A percentile compares a stretch with the other conserved stretches of the same genome.
Evolutionary conservation across 2,113 vertebrate genomes (phyloP).

Genomic region (Leucoraja erinaceus): DNA sequence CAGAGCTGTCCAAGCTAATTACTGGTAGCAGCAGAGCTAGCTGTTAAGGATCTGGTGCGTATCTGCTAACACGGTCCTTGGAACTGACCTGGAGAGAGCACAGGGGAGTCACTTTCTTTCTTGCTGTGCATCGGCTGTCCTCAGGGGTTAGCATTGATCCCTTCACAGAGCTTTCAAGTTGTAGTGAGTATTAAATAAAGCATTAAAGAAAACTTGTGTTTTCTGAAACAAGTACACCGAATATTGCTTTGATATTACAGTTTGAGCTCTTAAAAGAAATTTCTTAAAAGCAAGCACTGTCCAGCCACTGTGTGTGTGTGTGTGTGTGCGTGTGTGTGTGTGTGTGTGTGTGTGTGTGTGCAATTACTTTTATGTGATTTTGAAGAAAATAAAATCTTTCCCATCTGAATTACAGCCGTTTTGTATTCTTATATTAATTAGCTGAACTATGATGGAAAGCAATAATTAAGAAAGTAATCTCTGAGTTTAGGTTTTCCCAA

Average conservation of each 20-base stretch:
- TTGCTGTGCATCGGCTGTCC: constrained; percentile 74
- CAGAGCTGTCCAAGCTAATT: constrained; percentile 99
- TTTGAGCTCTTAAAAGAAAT: constrained; percentile 56
- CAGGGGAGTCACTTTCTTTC: constrained; percentile 77
- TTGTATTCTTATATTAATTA: background rate
- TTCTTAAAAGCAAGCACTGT: background rate
- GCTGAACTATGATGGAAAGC: background rate
- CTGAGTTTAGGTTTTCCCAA: background rate
- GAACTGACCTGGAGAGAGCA: constrained; percentile 84
- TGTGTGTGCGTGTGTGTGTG: background rate
- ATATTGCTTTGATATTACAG: constrained; percentile 71
- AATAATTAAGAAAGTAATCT: background rate
- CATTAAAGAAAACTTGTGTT: constrained; percentile 76
- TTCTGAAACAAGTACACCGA: constrained; percentile 64
- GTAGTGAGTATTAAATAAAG: constrained; percentile 73
- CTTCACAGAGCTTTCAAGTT: constrained; percentile 75
- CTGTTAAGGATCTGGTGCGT: constrained; percentile 91
- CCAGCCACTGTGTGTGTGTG: background rate
- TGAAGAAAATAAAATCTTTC: background rate
- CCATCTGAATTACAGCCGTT: background rate
- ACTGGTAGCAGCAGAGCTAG: constrained; percentile 91
- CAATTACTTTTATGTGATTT: constrained; percentile 8
- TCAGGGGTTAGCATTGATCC: constrained; percentile 83
- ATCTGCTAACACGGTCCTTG: constrained; percentile 81
- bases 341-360: background rate